phyloP scores from a whole-genome alignment of 1,140 invertebrate species.

The Stegodyphus dumicola region DNA sequence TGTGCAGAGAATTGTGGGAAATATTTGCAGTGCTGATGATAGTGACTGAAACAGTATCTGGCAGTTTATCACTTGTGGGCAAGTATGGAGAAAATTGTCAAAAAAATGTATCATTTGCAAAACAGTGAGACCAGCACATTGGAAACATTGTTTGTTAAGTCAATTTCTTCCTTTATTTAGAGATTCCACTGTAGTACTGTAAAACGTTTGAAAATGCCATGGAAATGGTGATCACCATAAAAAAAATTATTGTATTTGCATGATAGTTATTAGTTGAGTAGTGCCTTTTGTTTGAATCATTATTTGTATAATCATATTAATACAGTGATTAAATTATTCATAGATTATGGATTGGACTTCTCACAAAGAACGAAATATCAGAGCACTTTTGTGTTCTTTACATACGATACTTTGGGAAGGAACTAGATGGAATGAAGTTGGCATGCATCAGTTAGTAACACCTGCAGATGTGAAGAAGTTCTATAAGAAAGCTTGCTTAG shows the following conservation, averaged over 20 bases:
- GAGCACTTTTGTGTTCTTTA: conserved; percentile 92
- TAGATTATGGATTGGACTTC: conserved; percentile 85
- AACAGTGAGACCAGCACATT: too few relatives aligned
- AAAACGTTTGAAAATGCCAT: too few relatives aligned
- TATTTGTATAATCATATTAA: too few relatives aligned
- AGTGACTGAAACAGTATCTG: neutral
- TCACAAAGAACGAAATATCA: conserved; percentile 96
- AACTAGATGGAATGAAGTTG: conserved; percentile 89
- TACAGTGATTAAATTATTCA: conserved; percentile 6
- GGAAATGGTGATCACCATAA: too few relatives aligned
- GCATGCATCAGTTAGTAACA: conserved; percentile 93
- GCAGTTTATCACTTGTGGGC: neutral
- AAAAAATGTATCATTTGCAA: neutral
- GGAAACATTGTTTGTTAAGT: too few relatives aligned
- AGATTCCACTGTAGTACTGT: too few relatives aligned
- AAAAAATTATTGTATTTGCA: too few relatives aligned
- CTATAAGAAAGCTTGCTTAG: conserved; percentile 94
- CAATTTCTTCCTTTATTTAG: too few relatives aligned
- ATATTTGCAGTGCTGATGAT: neutral
- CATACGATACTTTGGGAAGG: conserved; percentile 95
- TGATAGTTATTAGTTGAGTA: too few relatives aligned
- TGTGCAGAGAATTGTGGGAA: too few relatives aligned
- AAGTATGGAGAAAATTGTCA: neutral
- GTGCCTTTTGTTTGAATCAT: too few relatives aligned
- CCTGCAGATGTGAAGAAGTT: conserved; percentile 94